These are phyloP conservation scores for Lerema accius DNA, from an alignment of 1,140 invertebrate genomes.

Conservation along the genomic window DNA sequence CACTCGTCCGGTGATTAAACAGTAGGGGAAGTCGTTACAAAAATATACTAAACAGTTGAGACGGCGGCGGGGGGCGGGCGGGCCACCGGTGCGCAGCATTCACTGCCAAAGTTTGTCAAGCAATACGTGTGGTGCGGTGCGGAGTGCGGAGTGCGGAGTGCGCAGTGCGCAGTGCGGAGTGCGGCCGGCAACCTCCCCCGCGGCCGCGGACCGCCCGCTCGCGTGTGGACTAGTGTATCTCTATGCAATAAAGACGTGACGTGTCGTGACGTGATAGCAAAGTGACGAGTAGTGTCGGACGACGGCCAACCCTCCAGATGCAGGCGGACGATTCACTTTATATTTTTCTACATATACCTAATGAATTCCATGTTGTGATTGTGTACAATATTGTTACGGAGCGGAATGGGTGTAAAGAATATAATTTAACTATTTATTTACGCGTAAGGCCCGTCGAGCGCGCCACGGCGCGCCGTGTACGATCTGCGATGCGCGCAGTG, in stretches of 20 bases:
- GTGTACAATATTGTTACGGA: constrained; percentile 45
- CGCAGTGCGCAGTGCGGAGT: too few species aligned
- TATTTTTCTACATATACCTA: constrained; percentile 63
- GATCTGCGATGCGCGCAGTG: background rate
- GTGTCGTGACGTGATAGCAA: constrained; percentile 47
- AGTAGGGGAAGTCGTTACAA: too few species aligned
- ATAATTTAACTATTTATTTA: constrained; percentile 69
- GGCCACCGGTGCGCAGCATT: constrained; percentile 29
- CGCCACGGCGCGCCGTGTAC: background rate
- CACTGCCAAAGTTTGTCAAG: constrained; percentile 52
- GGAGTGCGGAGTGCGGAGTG: too few species aligned
- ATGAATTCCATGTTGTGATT: constrained; percentile 56
- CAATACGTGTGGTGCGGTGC: constrained; percentile 39
- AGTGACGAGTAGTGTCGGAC: constrained; percentile 57
- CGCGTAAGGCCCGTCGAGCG: constrained; percentile 47
- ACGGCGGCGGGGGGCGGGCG: background rate
- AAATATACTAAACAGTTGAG: too few species aligned
- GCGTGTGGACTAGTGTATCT: constrained; percentile 41
- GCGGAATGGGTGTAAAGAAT: constrained; percentile 49
- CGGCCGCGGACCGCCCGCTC: constrained; percentile 18
- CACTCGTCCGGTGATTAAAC: too few species aligned
- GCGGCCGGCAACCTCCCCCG: background rate
- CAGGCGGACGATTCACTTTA: constrained; percentile 45
- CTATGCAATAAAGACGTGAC: constrained; percentile 46
- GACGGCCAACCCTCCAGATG: constrained; percentile 42